Evolutionary conservation across 1,140 invertebrate species (phyloP), one percentile per base, ranked within the genome.

Genomic region (Bradysia coprophila): DNA sequence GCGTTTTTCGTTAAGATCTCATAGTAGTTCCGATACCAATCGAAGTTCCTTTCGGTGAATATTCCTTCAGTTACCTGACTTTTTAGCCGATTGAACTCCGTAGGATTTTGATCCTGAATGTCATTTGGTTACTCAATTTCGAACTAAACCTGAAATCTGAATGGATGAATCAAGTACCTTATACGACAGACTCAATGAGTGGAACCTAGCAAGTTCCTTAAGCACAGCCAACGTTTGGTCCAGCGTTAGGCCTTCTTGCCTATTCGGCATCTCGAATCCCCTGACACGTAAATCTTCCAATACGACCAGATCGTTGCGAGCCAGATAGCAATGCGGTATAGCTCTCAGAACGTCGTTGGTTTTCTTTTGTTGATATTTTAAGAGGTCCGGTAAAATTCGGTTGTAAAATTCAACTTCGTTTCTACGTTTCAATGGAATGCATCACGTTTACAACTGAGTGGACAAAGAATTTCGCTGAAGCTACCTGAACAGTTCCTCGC

Each of bases 341-440:
- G 72, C 67, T 32, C 61, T 60, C 39, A 79, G 77, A 0, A 72
- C 53, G n/a, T 62, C 46, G 9, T 51, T 53, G 40, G 52, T 53
- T 46, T 55, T 62, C 42, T 56, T 57, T 6, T 54, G 50, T 52
- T 78, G 76, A 39, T 77, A 72, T 28, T 64, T 57, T 0, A 69
- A 48, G 2, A 81, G 46, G 2, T 69, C 65, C 19, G 76, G 75
- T 66, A 76, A 72, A 6, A 78, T 75, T 42, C 71, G 64, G 15
- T 67, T 78, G 47, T 81, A 79, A 51, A 81, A 79, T 2, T 71
- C 71, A 4, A 78, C 73, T 52, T 79, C 77, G 44, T 79, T 81
- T 44, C 71, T 70, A 40, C 16, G 9, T 3, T 13, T 40, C 3
- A 23, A 40, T 23, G 18, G 8, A 40, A 13, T 22, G 3, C 15